Conservation (phyloP, 2,888 invertebrate genomes). For the Troides oblongomaculatus region DNA sequence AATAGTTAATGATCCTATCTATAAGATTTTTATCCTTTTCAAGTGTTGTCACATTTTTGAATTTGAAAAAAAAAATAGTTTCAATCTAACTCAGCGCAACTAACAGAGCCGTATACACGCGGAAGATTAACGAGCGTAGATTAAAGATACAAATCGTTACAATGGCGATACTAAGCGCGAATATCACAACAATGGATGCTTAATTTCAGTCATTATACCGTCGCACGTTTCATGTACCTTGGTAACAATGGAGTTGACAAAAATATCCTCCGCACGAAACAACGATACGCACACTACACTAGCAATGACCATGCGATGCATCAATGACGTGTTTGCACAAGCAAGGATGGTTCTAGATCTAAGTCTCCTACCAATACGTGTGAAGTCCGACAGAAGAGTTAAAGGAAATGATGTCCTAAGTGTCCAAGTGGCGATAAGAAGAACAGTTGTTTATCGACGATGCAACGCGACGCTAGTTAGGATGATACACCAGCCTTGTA, state of each 20-base stretch:
- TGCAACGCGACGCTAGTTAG: too few relatives aligned
- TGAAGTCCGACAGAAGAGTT: too few relatives aligned
- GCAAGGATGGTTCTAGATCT: too few relatives aligned
- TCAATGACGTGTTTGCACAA: neutral
- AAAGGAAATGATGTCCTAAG: too few relatives aligned
- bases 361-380: too few relatives aligned
- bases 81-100: neutral
- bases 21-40: too few relatives aligned
- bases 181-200: slow-evolving; percentile 35
- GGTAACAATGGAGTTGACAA: slow-evolving; percentile 19
- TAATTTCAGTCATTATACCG: slow-evolving; percentile 33
- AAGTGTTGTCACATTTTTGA: too few relatives aligned
- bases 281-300: neutral
- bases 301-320: neutral
- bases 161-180: slow-evolving; percentile 27
- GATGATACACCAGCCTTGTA: too few relatives aligned
- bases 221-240: slow-evolving; percentile 29
- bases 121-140: slow-evolving; percentile 37
- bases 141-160: slow-evolving; percentile 34
- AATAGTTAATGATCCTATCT: too few relatives aligned
- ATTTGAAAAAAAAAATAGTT: neutral
- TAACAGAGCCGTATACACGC: slow-evolving; percentile 9
- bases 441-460: too few relatives aligned
- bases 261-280: slow-evolving; percentile 20
- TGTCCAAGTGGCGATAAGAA: too few relatives aligned